Percentiles rank a stretch among this genome's conserved stretches.
Evolutionary conservation across 2,888 invertebrate genomes (phyloP).

Genomic region (Erynnis tages): DNA sequence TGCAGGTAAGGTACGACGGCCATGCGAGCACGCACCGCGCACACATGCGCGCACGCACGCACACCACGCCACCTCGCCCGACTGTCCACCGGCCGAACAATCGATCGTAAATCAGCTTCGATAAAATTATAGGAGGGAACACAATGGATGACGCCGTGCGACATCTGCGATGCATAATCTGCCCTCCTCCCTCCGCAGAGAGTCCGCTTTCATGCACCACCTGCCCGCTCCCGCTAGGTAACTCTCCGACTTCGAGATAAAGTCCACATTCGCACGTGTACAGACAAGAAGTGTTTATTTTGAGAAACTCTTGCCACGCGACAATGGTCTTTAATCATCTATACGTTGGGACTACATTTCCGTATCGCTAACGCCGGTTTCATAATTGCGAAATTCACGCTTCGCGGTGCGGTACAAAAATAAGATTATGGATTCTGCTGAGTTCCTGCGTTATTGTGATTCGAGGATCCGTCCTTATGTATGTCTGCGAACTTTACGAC

Average conservation of each 20-base stretch:
- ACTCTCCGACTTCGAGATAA: slow-evolving; percentile 75
- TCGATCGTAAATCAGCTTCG: slow-evolving; percentile 81
- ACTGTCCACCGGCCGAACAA: slow-evolving; percentile 78
- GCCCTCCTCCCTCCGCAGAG: slow-evolving; percentile 64
- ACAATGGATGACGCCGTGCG: slow-evolving; percentile 69
- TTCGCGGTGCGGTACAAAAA: slow-evolving; percentile 80
- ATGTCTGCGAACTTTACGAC: slow-evolving; percentile 78
- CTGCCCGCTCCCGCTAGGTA: slow-evolving; percentile 48
- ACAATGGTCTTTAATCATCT: slow-evolving; percentile 53
- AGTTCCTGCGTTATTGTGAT: slow-evolving; percentile 80
- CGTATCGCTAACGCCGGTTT: slow-evolving; percentile 44
- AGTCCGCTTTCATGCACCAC: slow-evolving; percentile 69
- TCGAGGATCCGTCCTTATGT: slow-evolving; percentile 81
- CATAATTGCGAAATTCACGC: slow-evolving; percentile 82
- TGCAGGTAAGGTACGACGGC: slow-evolving; percentile 63
- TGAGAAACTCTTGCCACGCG: slow-evolving; percentile 55
- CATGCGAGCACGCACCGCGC: slow-evolving; percentile 48
- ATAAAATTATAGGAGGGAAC: slow-evolving; percentile 82
- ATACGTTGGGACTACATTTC: slow-evolving; percentile 55
- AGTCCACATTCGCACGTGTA: slow-evolving; percentile 77
- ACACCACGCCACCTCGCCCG: slow-evolving; percentile 58
- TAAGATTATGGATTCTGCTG: slow-evolving; percentile 82
- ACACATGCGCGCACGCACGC: slow-evolving; percentile 65
- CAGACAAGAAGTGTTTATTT: slow-evolving; percentile 79
- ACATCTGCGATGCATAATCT: slow-evolving; percentile 67